phyloP scores from a whole-genome alignment of 2,888 invertebrate species.

The Ischnus inquisitorius region DNA sequence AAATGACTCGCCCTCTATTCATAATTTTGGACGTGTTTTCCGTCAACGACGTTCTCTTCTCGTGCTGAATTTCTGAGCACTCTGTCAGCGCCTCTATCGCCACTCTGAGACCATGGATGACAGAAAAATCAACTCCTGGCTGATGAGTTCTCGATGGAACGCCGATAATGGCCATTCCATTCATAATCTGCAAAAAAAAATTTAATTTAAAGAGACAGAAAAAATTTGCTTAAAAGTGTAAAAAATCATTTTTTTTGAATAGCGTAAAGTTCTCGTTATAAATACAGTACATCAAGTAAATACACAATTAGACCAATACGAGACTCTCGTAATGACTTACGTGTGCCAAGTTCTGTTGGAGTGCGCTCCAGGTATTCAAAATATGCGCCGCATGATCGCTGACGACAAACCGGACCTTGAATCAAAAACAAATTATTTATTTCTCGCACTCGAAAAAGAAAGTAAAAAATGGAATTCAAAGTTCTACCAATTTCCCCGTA shows the following conservation, averaged over 20 bases:
- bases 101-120: conserved; percentile 93
- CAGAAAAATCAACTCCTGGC: conserved; percentile 89
- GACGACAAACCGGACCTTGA: conserved; percentile 93
- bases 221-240: not conserved
- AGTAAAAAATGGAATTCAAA: conserved; percentile 6
- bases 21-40: conserved; percentile 85
- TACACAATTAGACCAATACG: too few relatives aligned
- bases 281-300: too few relatives aligned
- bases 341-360: conserved; percentile 95
- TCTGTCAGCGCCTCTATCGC: conserved; percentile 95
- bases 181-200: conserved; percentile 88
- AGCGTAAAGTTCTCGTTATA: too few relatives aligned
- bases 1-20: conserved; percentile 94
- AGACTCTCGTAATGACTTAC: conserved; percentile 86
- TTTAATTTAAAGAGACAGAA: not conserved
- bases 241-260: too few relatives aligned
- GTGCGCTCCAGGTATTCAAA: conserved; percentile 93
- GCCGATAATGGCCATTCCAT: conserved; percentile 93
- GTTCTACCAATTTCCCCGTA: conserved; percentile 92
- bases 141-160: conserved; percentile 89
- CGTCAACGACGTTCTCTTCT: conserved; percentile 86
- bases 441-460: not conserved
- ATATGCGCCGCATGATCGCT: conserved; percentile 95
- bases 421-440: conserved; percentile 69
- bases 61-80: conserved; percentile 91